Percentiles rank a stretch among this genome's conserved stretches.
Evolutionary conservation across 2,888 invertebrate species (phyloP).

Genomic region (Noctua comes): DNA sequence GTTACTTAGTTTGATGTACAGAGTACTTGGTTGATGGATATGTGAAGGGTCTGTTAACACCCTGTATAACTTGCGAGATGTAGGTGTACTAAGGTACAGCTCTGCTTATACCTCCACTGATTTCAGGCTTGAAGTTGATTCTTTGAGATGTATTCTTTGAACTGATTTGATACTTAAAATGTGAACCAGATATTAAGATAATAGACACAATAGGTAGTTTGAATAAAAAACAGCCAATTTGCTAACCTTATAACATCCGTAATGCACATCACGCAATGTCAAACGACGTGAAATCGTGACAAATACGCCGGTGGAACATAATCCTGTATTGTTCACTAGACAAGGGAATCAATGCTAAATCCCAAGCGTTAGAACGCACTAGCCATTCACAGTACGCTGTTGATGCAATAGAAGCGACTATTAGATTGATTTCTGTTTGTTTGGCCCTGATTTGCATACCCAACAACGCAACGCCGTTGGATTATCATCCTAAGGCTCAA

Average conservation of each 20-base stretch:
- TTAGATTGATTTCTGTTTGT: slow-evolving; percentile 8
- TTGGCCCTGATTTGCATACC: not conserved
- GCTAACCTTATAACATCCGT: not conserved
- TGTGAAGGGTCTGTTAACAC: too few relatives aligned
- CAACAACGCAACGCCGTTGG: not conserved
- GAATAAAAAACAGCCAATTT: not conserved
- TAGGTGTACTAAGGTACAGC: not conserved
- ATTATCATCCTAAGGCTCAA: not conserved
- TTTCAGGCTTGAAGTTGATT: not conserved
- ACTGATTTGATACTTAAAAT: not conserved
- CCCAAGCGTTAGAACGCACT: not conserved
- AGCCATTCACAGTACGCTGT: not conserved
- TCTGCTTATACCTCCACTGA: not conserved
- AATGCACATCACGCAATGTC: not conserved
- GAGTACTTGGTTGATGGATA: too few relatives aligned
- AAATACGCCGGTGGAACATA: not conserved
- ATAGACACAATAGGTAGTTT: not conserved
- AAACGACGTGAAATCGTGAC: not conserved
- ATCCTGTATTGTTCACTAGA: not conserved
- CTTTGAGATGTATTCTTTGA: not conserved
- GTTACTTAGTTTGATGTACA: too few relatives aligned
- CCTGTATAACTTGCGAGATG: not conserved
- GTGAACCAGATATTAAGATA: not conserved
- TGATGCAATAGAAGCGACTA: not conserved
- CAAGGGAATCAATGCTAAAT: not conserved